A percentile compares a stretch with the other conserved stretches of the same genome.
Evolutionary conservation across 2,797 vertebrate species (phyloP).

Genomic region (Oryzias sinensis): DNA sequence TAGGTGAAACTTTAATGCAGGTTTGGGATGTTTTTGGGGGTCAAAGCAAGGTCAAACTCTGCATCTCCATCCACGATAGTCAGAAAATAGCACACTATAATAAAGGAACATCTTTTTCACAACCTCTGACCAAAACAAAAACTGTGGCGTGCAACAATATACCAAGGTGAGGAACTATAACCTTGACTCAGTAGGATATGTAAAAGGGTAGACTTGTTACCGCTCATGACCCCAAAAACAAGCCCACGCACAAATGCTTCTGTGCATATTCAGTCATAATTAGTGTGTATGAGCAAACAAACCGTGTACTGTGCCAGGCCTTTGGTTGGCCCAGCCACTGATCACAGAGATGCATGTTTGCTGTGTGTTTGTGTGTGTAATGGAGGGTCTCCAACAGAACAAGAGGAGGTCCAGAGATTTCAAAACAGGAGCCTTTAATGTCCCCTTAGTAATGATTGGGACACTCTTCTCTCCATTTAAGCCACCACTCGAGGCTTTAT

Average conservation of each 20-base stretch:
- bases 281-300: conserved; percentile 2
- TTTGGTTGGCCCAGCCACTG: conserved; percentile 26
- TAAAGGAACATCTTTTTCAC: conserved; percentile 52
- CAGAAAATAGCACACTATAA: conserved; percentile 71
- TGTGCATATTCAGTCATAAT: conserved; percentile 1
- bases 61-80: conserved; percentile 42
- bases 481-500: conserved; percentile 57
- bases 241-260: conserved; percentile 2
- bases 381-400: conserved; percentile 54
- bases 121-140: conserved; percentile 60
- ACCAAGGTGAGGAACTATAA: conserved; percentile 60
- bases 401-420: conserved; percentile 44
- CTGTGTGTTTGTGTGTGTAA: conserved; percentile 43
- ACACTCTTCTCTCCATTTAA: conserved; percentile 58
- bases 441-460: conserved; percentile 60
- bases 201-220: conserved; percentile 68
- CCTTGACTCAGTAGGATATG: conserved; percentile 58
- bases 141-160: conserved; percentile 41
- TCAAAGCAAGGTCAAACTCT: conserved; percentile 46
- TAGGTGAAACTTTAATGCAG: conserved; percentile 31
- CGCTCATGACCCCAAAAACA: conserved; percentile 20
- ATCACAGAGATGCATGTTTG: conserved; percentile 37
- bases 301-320: conserved; percentile 36
- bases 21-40: conserved; percentile 40
- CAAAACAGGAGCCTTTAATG: conserved; percentile 49